Base-by-base conservation (phyloP, 2,888 invertebrate genomes). In the Thumatha senex region DNA sequence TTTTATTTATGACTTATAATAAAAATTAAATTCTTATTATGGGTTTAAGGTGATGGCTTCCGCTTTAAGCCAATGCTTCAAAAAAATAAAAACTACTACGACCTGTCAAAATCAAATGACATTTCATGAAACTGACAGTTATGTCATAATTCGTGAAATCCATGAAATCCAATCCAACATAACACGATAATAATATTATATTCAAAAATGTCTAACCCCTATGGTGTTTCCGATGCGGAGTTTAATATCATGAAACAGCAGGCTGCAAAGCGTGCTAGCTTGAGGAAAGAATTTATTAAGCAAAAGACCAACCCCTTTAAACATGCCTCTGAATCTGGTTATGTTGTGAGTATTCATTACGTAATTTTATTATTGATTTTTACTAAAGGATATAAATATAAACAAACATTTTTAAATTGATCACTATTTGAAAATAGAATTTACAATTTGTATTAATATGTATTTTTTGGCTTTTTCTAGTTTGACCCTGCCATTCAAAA, bases 401-500 rank as follows among this genome's bases (percentile, higher is more conserved):
- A 54, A 50, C 14, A 34, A 11, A 12, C 7, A 7, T 14, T 24
- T 40, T 3, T 34, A 42, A 24, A 4, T 24, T 2, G 38, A 9
- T 15, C 38, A 7, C n/a, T 34, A 1, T 24, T 24, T 13, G 34
- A 7, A 44, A 5, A 41, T 41, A 24, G 18, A 24, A 24, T 2
- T 24, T 4, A 24, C 18, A 24, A 24, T 24, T 24, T 24, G 18
- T 24, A 24, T 24, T 24, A 24, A 24, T 24, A 24, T 24, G 18
- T 24, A 24, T 4, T 4, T 5, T n/a, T 9, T 14, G 24, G 41
- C 49, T 54, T 50, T 31, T 40, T 68, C 62, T 85, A 98, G 98
- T 96, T 97, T 79, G 98, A 98, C 82, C 86, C 95, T n/a, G 95
- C 94, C 9, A 62, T 97, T 2, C 94, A 96, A 70, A 93, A 96